These are phyloP conservation scores for Paralichthys olivaceus DNA, from an alignment of 2,113 vertebrate species.

Conservation along the genomic window DNA sequence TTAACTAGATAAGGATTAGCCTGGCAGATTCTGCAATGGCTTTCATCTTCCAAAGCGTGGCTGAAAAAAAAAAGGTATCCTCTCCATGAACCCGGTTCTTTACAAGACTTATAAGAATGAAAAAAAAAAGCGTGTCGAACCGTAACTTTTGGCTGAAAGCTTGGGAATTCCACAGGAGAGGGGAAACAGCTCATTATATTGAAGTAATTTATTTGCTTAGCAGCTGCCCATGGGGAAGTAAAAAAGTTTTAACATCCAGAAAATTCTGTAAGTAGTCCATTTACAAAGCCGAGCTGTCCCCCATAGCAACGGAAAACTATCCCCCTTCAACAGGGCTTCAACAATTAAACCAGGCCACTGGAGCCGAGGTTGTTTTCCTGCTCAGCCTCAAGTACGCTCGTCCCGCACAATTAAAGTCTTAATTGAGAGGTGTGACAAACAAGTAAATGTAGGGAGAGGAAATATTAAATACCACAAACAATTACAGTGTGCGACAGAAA, in stretches of 20 bases:
- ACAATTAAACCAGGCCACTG: constrained; percentile 62
- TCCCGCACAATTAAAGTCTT: constrained; percentile 39
- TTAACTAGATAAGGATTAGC: constrained; percentile 76
- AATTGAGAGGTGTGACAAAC: constrained; percentile 30
- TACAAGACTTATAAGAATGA: constrained; percentile 57
- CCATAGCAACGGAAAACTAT: constrained; percentile 53
- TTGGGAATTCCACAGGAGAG: constrained; percentile 62
- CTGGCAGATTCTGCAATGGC: constrained; percentile 44
- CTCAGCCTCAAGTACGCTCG: constrained; percentile 38
- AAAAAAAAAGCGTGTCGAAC: constrained; percentile 54
- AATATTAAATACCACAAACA: background rate
- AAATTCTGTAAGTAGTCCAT: constrained; percentile 73
- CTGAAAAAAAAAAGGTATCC: constrained; percentile 61
- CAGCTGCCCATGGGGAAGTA: constrained; percentile 53
- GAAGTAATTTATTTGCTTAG: constrained; percentile 78
- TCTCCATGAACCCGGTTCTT: constrained; percentile 75
- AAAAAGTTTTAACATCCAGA: constrained; percentile 74
- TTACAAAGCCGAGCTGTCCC: constrained; percentile 74
- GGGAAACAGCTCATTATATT: constrained; percentile 71
- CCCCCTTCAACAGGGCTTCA: constrained; percentile 46
- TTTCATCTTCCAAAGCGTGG: constrained; percentile 68
- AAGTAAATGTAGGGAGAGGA: background rate
- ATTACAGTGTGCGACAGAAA: background rate
- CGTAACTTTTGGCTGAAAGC: constrained; percentile 63
- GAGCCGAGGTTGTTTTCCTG: constrained; percentile 56